Evolutionary conservation across 2,797 vertebrate genomes (phyloP).

Genomic region (Brachymystax lenok): DNA sequence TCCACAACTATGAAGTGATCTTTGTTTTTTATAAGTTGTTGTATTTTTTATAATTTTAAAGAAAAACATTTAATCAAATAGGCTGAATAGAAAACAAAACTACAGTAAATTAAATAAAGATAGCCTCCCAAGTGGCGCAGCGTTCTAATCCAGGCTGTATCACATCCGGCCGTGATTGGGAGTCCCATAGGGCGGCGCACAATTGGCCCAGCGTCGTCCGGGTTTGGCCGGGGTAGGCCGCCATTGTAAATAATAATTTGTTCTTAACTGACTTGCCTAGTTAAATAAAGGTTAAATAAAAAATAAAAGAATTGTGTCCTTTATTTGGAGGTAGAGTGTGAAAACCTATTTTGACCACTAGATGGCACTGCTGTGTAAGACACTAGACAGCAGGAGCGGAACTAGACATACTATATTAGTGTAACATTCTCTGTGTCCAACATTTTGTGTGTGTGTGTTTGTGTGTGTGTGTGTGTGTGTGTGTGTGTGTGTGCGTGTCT

Average conservation of each 20-base stretch:
- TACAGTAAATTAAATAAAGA: not conserved
- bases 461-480: too few species aligned
- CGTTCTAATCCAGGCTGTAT: too few species aligned
- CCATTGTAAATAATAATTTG: too few species aligned
- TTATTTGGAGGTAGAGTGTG: not conserved
- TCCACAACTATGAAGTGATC: not conserved
- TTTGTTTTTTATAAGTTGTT: not conserved
- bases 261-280: too few species aligned
- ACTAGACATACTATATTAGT: not conserved
- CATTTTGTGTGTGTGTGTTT: not conserved
- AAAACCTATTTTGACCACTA: slow-evolving; percentile 3
- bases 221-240: too few species aligned
- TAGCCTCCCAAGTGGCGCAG: not conserved
- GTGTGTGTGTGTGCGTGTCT: not conserved
- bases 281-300: not conserved
- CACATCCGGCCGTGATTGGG: too few species aligned
- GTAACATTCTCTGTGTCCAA: not conserved
- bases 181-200: too few species aligned
- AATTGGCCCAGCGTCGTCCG: too few species aligned
- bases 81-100: not conserved
- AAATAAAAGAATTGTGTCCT: not conserved
- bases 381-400: not conserved
- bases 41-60: not conserved
- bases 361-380: slow-evolving; percentile 22
- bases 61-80: not conserved